Evolutionary conservation across 2,888 invertebrate genomes (phyloP), one percentile per base, ranked within the genome.

Genomic region (Idaea biselata): DNA sequence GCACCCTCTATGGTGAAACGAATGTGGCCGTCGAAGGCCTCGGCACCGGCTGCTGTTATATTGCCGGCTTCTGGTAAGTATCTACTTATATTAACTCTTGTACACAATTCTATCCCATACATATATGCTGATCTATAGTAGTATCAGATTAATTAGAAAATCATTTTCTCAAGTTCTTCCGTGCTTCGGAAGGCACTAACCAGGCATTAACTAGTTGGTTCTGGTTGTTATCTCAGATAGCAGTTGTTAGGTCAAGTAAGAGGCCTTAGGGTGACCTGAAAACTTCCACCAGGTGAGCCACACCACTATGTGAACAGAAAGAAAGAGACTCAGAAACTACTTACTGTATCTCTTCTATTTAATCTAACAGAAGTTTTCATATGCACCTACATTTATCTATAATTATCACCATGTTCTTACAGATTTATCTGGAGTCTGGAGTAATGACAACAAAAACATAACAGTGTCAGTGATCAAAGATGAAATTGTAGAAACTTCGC

Each of bases 1-100:
- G 88, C 88, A n/a, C 86, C 86, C 4, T 73, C 79, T 6, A 77
- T 92, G 63, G 83, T 88, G 1, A 90, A 86, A 65, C 81, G 91
- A 4, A 88, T 92, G 89, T 92, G 91, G 92, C 91, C 91, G 0
- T 90, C 91, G 0, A 91, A 88, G 67, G 80, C 85, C 0, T 88
- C 90, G 0, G 86, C 92, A 0, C 89, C 90, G 0, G 87, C 89
- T 58, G 91, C 92, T 69, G 82, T 92, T 16, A 86, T 91, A 67
- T 64, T 92, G 61, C 88, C 90, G 7, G 90, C 88, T 66, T 84
- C 88, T 74, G 90, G 92, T 91, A 73, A 72, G 44, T 14, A 14
- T 14, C 14, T 14, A 44, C 6, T 14, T 8, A 44, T 64, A 55
- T 59, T 4, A 54, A 44, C 11, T 44, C 14, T 1, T 0, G 11